A percentile compares a stretch with the other conserved stretches of the same genome.
These are phyloP conservation scores for Lepus townsendii DNA, from an alignment of 2,797 vertebrate genomes.

Conservation along the genomic window DNA sequence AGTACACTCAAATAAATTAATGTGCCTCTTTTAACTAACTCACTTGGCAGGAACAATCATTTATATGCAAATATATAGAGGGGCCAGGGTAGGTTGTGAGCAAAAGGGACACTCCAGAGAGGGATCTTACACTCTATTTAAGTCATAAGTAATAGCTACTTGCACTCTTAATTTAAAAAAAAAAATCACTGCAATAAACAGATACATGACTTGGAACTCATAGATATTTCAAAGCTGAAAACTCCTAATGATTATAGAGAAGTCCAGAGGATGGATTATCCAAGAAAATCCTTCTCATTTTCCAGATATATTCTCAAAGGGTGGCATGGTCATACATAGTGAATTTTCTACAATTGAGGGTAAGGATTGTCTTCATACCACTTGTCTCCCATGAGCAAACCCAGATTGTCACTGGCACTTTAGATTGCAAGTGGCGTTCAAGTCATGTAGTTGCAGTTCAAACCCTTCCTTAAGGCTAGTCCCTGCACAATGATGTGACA, in stretches of 20 bases:
- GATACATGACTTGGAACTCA: background rate
- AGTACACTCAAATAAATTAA: conserved; percentile 59
- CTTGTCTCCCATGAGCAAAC: background rate
- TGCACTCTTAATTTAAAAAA: background rate
- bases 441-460: background rate
- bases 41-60: background rate
- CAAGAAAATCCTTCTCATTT: background rate
- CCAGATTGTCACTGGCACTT: background rate
- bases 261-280: background rate
- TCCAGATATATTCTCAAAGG: background rate
- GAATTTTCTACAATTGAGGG: background rate
- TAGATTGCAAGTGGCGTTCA: background rate
- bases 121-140: background rate
- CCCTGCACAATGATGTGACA: rapidly evolving
- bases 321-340: no score
- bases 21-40: conserved; percentile 14
- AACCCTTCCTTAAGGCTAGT: background rate
- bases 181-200: background rate
- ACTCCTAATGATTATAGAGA: background rate
- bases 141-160: background rate
- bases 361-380: background rate
- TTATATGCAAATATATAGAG: background rate
- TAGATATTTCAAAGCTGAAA: background rate
- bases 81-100: background rate
- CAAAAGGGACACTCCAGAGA: background rate